These are phyloP conservation scores for Ctenodactylus gundi DNA, from an alignment of 2,113 vertebrate genomes.

Conservation along the genomic window DNA sequence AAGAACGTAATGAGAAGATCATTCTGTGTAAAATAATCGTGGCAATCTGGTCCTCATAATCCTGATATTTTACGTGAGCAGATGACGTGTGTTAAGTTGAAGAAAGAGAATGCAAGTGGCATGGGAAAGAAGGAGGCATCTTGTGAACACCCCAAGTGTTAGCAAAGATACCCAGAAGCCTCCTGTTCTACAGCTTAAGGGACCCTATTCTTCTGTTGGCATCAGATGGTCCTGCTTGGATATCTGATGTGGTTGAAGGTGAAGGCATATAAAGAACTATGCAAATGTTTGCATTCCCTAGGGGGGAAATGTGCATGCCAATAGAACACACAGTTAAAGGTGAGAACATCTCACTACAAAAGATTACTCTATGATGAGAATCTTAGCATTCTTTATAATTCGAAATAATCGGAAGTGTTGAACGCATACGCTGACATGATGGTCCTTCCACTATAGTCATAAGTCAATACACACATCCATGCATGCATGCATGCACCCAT, in stretches of 20 bases:
- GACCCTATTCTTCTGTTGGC: background rate
- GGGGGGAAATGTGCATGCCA: background rate
- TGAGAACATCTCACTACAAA: background rate
- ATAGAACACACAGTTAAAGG: background rate
- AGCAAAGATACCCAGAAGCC: background rate
- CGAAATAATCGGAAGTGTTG: background rate
- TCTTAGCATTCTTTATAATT: background rate
- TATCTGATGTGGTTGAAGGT: background rate
- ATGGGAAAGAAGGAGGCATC: background rate
- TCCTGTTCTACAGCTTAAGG: background rate
- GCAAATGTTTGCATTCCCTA: background rate
- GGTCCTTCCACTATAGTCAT: background rate
- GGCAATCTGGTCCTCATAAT: background rate
- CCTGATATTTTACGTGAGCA: background rate
- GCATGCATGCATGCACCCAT: too few species aligned
- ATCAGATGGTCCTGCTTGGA: background rate
- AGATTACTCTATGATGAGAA: background rate
- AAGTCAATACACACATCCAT: background rate
- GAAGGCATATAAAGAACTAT: background rate
- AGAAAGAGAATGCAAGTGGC: background rate
- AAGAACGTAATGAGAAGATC: background rate
- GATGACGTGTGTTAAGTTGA: background rate
- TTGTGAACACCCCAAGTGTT: background rate
- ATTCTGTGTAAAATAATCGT: conserved; percentile 7
- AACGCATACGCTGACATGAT: background rate